These are phyloP conservation scores for Alca torda DNA, from an alignment of 2,797 vertebrate species.

Conservation along the genomic window DNA sequence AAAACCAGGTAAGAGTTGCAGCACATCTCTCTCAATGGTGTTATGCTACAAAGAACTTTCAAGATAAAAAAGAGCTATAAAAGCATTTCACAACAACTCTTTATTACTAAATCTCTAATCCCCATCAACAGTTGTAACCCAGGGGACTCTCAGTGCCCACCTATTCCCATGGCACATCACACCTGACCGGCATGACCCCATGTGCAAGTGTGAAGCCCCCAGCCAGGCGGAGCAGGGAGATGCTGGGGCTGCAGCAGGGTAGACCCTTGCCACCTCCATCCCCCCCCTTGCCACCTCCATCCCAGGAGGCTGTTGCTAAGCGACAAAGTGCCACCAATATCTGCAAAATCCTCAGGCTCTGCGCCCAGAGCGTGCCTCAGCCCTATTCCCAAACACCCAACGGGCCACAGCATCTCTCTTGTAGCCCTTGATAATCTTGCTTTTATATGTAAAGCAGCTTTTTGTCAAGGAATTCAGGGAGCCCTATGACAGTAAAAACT, in stretches of 20 bases:
- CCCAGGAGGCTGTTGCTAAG: conserved; percentile 19
- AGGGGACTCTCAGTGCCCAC: background rate
- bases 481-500: background rate
- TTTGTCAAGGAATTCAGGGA: background rate
- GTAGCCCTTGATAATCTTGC: background rate
- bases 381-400: background rate
- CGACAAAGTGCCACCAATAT: background rate
- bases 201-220: fast-evolving
- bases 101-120: background rate
- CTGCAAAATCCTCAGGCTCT: background rate
- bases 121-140: background rate
- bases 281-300: background rate
- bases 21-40: background rate
- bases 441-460: background rate
- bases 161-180: background rate
- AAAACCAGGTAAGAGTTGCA: background rate
- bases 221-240: background rate
- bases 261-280: background rate
- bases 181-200: fast-evolving
- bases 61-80: background rate
- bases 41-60: fast-evolving
- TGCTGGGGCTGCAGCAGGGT: background rate
- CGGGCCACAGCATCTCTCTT: background rate
- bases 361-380: background rate
- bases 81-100: background rate